Evolutionary conservation across 2,888 invertebrate species (phyloP).

Genomic region (Tipula helvola): DNA sequence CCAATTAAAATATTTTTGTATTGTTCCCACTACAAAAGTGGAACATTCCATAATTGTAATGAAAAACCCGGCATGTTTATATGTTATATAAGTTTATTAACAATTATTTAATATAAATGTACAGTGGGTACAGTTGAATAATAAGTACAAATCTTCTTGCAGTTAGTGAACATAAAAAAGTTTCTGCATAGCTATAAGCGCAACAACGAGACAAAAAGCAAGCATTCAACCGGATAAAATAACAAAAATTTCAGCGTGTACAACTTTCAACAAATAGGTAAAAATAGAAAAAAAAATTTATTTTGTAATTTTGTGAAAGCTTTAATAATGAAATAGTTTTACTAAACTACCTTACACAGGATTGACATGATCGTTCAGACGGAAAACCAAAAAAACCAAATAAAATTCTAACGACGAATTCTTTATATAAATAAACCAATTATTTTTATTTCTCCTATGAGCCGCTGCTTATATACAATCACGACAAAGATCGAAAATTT

Average conservation of each 20-base stretch:
- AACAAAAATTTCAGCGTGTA: background rate
- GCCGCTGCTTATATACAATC: background rate
- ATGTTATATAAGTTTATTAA: too few relatives aligned
- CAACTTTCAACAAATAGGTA: background rate
- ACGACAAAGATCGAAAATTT: background rate
- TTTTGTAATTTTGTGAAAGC: background rate
- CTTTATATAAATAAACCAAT: background rate
- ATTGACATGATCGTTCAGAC: background rate
- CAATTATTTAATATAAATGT: background rate
- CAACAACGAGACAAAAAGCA: background rate
- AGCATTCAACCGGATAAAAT: background rate
- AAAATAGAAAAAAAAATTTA: background rate
- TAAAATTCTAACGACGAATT: background rate
- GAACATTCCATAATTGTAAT: background rate
- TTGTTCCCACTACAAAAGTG: background rate
- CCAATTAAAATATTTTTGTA: background rate
- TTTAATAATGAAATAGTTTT: background rate
- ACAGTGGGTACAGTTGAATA: background rate
- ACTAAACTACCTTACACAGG: background rate
- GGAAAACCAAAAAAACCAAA: background rate
- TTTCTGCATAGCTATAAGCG: background rate
- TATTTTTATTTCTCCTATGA: background rate
- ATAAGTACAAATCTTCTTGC: background rate
- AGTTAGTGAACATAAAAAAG: background rate
- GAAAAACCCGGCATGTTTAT: too few relatives aligned